Evolutionary conservation across 2,113 vertebrate species (phyloP), one percentile per base, ranked within the genome.

Genomic region (Phasianus colchicus): DNA sequence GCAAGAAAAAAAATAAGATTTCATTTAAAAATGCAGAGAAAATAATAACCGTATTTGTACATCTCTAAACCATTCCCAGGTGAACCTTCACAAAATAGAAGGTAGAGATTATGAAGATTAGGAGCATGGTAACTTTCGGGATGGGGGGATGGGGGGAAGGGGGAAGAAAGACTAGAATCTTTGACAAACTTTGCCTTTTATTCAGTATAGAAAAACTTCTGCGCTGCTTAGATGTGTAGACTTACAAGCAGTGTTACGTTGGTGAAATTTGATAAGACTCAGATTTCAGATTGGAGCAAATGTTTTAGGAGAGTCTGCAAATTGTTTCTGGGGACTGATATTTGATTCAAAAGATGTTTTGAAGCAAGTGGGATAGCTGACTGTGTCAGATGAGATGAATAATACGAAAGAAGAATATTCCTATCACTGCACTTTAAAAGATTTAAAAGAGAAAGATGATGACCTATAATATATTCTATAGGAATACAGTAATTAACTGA

Each of bases 311-410:
- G 63, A 69, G n/a, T 90, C 90, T 73, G 71, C 64, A 95, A 92
- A 92, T 92, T 36, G 61, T 88, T 93, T 92, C 88, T 92, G 57
- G 18, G 73, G 88, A 63, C 79, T 66, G 69, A 83, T 86, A 94
- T 85, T 75, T 93, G 67, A 87, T 87, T 94, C 89, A 82, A 89
- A 89, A 89, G 86, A 73, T 89, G 83, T 83, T 92, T 94, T 93
- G 61, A 47, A 77, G 76, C 42, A 6, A 83, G 83, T 94, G 42
- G 75, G 67, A 88, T 73, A 79, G 27, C 6, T 4, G 63, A 88
- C 19, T 88, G 42, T 90, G 72, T 91, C 91, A 69, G 69, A 78
- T 0, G 0, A 74, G 86, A 93, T 93, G 86, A 93, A 91, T 95
- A 94, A 96, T 73, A 81, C 10, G 21, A n/a, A 47, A 66, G 83